These are phyloP conservation scores for Moxostoma hubbsi DNA, from an alignment of 2,797 vertebrate species.

Conservation along the genomic window DNA sequence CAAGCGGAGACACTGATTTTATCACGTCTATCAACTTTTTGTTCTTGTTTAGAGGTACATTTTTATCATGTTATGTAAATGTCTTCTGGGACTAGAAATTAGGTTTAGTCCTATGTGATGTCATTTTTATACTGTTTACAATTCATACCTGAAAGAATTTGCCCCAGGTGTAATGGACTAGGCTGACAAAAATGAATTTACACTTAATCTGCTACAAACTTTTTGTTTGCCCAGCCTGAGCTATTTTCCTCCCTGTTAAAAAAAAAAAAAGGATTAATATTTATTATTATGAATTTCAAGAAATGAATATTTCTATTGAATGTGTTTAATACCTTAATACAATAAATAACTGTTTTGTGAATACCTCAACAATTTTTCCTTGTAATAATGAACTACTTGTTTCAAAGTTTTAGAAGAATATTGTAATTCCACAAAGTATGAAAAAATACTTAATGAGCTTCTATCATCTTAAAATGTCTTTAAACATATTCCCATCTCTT, in stretches of 20 bases:
- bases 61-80: slow-evolving; percentile 70
- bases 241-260: slow-evolving; percentile 2
- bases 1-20: slow-evolving; percentile 66
- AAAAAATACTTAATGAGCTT: background rate
- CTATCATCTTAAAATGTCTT: background rate
- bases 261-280: background rate
- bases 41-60: slow-evolving; percentile 71
- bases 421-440: slow-evolving; percentile 27
- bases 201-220: background rate
- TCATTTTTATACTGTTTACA: slow-evolving; percentile 67
- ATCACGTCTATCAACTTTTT: slow-evolving; percentile 44
- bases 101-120: slow-evolving; percentile 68
- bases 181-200: background rate
- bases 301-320: slow-evolving; percentile 14
- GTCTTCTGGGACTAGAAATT: slow-evolving; percentile 75
- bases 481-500: background rate
- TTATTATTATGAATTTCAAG: background rate
- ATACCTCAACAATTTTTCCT: background rate
- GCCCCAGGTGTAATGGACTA: background rate
- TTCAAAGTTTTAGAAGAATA: background rate
- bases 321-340: slow-evolving; percentile 14
- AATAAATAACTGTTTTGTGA: background rate
- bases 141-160: slow-evolving; percentile 54
- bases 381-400: background rate
- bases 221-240: background rate